These are phyloP conservation scores for Emydura subglobosa DNA, from an alignment of 2,113 vertebrate species.

Conservation along the genomic window DNA sequence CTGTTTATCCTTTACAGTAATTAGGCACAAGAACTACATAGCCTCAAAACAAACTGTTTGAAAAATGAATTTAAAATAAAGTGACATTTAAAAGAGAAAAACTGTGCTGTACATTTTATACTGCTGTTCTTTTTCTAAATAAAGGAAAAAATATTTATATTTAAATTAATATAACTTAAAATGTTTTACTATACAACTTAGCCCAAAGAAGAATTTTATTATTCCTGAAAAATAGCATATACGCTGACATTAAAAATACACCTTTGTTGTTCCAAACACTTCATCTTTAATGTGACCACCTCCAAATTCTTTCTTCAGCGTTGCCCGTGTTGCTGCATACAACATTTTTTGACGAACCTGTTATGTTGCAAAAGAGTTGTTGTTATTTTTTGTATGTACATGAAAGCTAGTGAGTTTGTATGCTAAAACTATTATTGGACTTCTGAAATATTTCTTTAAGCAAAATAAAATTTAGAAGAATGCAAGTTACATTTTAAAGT, in stretches of 20 bases:
- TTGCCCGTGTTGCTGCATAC: slow-evolving; percentile 95
- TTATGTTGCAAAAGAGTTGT: slow-evolving; percentile 21
- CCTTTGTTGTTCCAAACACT: slow-evolving; percentile 92
- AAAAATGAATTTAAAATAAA: background rate
- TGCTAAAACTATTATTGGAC: background rate
- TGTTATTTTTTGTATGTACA: background rate
- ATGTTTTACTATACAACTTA: background rate
- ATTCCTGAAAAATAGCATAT: background rate
- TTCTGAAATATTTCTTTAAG: background rate
- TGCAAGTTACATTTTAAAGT: background rate
- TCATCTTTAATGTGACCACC: slow-evolving; percentile 97
- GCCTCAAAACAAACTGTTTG: background rate
- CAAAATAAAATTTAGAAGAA: background rate
- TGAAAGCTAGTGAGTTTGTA: background rate
- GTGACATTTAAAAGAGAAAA: background rate
- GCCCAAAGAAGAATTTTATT: background rate
- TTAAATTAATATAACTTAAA: background rate
- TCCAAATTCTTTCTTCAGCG: slow-evolving; percentile 97
- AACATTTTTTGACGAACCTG: slow-evolving; percentile 98
- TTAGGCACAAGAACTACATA: background rate
- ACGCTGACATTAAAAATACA: slow-evolving; percentile 61
- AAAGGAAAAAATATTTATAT: background rate
- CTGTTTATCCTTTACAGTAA: background rate
- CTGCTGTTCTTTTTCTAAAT: background rate
- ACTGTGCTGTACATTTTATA: background rate